Evolutionary conservation across 2,113 vertebrate genomes (phyloP).

Genomic region (Gulo gulo): DNA sequence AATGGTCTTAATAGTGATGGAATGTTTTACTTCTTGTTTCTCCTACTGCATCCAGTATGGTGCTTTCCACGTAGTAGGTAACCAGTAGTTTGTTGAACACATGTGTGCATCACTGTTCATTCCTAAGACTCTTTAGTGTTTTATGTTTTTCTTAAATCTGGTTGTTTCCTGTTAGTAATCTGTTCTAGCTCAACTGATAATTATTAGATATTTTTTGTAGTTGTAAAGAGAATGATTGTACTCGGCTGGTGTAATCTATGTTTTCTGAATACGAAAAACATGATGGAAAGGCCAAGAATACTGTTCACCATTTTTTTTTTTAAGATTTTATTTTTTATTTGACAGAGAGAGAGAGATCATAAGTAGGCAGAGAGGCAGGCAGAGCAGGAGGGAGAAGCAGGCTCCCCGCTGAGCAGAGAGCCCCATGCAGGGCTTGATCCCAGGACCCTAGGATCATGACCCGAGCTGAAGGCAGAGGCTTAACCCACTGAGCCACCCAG

Average conservation of each 20-base stretch:
- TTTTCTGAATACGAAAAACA: conserved; percentile 42
- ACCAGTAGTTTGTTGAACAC: not conserved
- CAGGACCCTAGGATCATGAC: too few relatives aligned
- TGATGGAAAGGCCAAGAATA: not conserved
- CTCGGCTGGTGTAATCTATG: not conserved
- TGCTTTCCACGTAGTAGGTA: not conserved
- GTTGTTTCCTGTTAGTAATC: not conserved
- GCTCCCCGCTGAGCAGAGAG: too few relatives aligned
- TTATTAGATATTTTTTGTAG: conserved; percentile 5
- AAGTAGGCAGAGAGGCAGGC: too few relatives aligned
- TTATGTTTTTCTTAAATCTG: not conserved
- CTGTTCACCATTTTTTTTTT: not conserved
- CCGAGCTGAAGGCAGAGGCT: too few relatives aligned
- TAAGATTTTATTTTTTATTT: too few relatives aligned
- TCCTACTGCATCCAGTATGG: not conserved
- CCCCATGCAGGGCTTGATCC: too few relatives aligned
- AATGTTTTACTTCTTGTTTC: conserved; percentile 35
- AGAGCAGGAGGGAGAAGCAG: too few relatives aligned
- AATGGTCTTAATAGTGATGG: not conserved
- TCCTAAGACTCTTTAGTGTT: not conserved
- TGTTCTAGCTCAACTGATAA: conserved; percentile 1
- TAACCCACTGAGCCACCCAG: too few relatives aligned
- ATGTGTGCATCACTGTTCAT: not conserved
- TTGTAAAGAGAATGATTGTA: conserved; percentile 27
- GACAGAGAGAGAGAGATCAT: too few relatives aligned